Percentiles rank a stretch among this genome's conserved stretches.
Conservation (phyloP, 1,140 invertebrate genomes). For the Drosophila nigrodunni region DNA sequence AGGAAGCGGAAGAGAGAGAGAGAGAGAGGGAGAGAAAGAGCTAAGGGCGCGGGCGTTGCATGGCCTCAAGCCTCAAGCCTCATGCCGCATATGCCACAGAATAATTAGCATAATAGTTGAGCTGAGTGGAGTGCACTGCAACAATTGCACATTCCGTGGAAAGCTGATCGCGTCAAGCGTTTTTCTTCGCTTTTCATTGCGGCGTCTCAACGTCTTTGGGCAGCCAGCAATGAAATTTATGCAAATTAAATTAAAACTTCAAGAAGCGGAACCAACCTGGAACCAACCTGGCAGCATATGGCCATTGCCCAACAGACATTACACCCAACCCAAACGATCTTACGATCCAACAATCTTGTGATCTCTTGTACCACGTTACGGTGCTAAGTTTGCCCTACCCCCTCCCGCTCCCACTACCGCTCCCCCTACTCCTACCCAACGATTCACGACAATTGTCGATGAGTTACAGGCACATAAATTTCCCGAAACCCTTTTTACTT, state of each 20-base stretch:
- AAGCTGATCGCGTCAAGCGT: constrained; percentile 20
- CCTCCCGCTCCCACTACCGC: not conserved
- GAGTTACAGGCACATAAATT: constrained; percentile 71
- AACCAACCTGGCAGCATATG: constrained; percentile 56
- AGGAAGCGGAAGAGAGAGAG: not conserved
- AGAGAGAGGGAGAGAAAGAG: no score
- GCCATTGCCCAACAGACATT: constrained; percentile 11
- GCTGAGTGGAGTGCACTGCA: constrained; percentile 34
- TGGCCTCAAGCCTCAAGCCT: constrained; percentile 3
- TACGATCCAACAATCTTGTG: not conserved
- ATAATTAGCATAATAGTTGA: constrained; percentile 63
- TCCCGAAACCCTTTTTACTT: constrained; percentile 42
- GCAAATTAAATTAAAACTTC: constrained; percentile 78
- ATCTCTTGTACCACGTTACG: not conserved
- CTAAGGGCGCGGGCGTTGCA: constrained; percentile 36
- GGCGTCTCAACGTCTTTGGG: constrained; percentile 14
- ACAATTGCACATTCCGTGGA: constrained; percentile 30
- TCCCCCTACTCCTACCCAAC: not conserved
- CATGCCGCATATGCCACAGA: constrained; percentile 41
- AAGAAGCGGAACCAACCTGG: constrained; percentile 69
- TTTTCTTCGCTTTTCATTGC: constrained; percentile 22
- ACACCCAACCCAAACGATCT: not conserved
- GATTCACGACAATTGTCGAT: constrained; percentile 45
- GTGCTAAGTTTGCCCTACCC: no score
- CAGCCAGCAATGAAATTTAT: constrained; percentile 81